A percentile compares a stretch with the other conserved stretches of the same genome.
These are phyloP conservation scores for Xiphophorus birchmanni DNA, from an alignment of 2,797 vertebrate species.

Conservation along the genomic window DNA sequence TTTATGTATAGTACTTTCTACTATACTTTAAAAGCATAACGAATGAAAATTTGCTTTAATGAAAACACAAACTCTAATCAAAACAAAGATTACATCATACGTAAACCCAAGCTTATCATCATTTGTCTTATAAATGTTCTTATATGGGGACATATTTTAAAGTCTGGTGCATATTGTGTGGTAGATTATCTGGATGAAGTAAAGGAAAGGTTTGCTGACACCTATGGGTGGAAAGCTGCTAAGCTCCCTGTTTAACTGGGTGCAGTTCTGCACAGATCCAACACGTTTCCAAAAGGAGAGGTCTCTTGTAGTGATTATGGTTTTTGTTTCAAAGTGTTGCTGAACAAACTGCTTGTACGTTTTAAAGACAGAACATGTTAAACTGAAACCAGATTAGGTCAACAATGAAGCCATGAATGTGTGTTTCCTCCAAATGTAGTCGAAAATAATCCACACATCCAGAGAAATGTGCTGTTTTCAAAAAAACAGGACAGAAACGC, in stretches of 20 bases:
- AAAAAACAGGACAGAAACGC: conserved; percentile 2
- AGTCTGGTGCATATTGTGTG: conserved; percentile 24
- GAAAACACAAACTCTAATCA: conserved; percentile 24
- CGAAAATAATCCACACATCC: conserved; percentile 6
- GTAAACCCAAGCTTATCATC: conserved; percentile 7
- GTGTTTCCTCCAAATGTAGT: not conserved
- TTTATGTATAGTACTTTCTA: too few species aligned
- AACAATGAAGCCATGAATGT: not conserved
- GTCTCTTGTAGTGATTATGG: not conserved
- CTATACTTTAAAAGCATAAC: conserved; percentile 22
- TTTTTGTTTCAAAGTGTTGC: not conserved
- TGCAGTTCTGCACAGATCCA: not conserved
- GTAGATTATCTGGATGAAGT: conserved; percentile 25
- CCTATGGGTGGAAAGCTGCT: conserved; percentile 46
- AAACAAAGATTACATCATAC: conserved; percentile 9
- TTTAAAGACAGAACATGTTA: not conserved
- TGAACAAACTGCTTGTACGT: conserved; percentile 1
- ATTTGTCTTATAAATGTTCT: conserved; percentile 26
- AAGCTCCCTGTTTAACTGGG: not conserved
- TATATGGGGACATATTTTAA: conserved; percentile 15
- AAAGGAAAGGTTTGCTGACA: conserved; percentile 58
- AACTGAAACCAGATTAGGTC: conserved; percentile 4
- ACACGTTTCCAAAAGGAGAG: conserved; percentile 8
- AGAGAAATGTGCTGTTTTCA: not conserved
- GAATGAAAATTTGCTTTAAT: conserved; percentile 17